Evolutionary conservation across 2,888 invertebrate genomes (phyloP).

Genomic region (Actias luna): DNA sequence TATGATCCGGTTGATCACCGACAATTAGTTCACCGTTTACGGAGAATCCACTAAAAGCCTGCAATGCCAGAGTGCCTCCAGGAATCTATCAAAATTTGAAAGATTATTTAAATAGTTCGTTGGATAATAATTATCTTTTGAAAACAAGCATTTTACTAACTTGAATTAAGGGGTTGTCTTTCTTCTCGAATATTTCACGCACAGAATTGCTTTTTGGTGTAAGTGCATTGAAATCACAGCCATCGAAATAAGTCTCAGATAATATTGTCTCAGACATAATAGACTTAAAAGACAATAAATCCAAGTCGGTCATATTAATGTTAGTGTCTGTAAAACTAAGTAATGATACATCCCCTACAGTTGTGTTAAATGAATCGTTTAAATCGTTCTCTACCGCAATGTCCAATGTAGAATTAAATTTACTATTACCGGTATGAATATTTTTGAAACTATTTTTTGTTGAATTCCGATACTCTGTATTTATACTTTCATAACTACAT

Average conservation of each 20-base stretch:
- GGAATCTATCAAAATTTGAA: slow-evolving; percentile 37
- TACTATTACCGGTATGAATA: slow-evolving; percentile 35
- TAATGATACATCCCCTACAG: slow-evolving; percentile 36
- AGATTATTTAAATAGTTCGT: slow-evolving; percentile 7
- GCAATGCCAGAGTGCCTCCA: slow-evolving; percentile 47
- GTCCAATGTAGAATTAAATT: slow-evolving; percentile 31
- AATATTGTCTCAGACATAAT: slow-evolving; percentile 48
- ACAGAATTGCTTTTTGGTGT: slow-evolving; percentile 38
- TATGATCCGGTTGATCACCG: slow-evolving; percentile 57
- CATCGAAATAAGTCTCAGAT: slow-evolving; percentile 58
- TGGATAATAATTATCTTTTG: background rate
- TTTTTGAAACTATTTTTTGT: slow-evolving; percentile 44
- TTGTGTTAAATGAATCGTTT: slow-evolving; percentile 40
- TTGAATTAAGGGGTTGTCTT: slow-evolving; percentile 40
- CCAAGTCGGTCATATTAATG: slow-evolving; percentile 42
- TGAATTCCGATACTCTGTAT: slow-evolving; percentile 24
- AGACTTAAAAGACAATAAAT: slow-evolving; percentile 59
- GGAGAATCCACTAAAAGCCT: slow-evolving; percentile 69
- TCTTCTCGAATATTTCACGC: slow-evolving; percentile 62
- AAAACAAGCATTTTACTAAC: slow-evolving; percentile 33
- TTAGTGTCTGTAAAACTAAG: slow-evolving; percentile 35
- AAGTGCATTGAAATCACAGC: slow-evolving; percentile 29
- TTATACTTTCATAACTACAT: slow-evolving; percentile 32
- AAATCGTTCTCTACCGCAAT: slow-evolving; percentile 39
- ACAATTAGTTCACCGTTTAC: slow-evolving; percentile 46